Percentiles rank a stretch among this genome's conserved stretches.
phyloP scores from a whole-genome alignment of 1,140 invertebrate genomes.

The Dendroctonus valens region DNA sequence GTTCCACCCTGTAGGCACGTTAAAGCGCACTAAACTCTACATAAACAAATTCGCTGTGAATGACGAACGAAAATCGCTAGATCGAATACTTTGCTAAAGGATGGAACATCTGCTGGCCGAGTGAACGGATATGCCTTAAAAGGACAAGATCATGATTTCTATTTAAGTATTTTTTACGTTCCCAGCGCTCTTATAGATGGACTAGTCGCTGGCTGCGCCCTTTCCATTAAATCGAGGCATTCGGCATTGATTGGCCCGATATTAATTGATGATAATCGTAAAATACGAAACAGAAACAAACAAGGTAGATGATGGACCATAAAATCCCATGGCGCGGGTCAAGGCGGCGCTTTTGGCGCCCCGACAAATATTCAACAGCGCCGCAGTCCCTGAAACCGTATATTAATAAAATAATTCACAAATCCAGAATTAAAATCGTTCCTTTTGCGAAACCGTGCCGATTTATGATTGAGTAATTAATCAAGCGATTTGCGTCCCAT shows the following conservation, averaged over 20 bases:
- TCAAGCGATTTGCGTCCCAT: conserved; percentile 15
- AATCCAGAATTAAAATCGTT: background rate
- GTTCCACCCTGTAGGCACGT: too few species aligned
- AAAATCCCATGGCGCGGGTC: conserved; percentile 7
- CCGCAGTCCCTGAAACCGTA: background rate
- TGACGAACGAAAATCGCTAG: background rate
- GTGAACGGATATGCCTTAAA: background rate
- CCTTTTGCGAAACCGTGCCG: conserved; percentile 2
- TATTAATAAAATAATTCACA: conserved; percentile 8
- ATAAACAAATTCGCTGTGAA: too few species aligned
- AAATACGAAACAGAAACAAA: background rate
- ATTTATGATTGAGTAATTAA: conserved; percentile 1
- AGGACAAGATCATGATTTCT: background rate
- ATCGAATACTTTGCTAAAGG: background rate
- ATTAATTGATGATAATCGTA: background rate
- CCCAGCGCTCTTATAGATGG: too few species aligned
- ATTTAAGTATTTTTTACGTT: too few species aligned
- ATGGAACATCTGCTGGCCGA: background rate
- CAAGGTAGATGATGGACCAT: conserved; percentile 11
- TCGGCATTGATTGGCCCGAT: background rate
- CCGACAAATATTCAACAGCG: conserved; percentile 5
- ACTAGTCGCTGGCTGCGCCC: too few species aligned
- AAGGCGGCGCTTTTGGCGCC: conserved; percentile 13
- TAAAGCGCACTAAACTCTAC: too few species aligned
- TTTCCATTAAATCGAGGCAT: too few species aligned